Conservation (phyloP, 1,140 invertebrate species). For the Probaryconus sp. region DNA sequence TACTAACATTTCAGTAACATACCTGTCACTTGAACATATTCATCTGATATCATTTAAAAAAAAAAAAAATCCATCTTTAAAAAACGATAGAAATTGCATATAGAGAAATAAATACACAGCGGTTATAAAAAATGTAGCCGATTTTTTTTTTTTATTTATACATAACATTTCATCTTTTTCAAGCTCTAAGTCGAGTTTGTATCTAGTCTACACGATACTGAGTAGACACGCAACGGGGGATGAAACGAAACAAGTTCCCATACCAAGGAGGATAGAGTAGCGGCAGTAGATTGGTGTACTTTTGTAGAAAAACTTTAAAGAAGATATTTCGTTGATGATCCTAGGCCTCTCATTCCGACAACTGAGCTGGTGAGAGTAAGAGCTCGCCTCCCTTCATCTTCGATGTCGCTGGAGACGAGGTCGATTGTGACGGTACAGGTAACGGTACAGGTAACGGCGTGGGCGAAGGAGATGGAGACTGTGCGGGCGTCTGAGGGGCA, state of each 20-base stretch:
- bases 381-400: constrained; percentile 69
- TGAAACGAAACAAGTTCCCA: constrained; percentile 46
- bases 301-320: constrained; percentile 66
- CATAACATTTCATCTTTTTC: constrained; percentile 60
- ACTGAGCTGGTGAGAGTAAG: constrained; percentile 71
- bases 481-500: constrained; percentile 51
- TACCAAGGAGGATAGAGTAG: constrained; percentile 50
- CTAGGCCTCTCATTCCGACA: constrained; percentile 66
- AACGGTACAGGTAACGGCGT: constrained; percentile 47
- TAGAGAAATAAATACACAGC: constrained; percentile 14
- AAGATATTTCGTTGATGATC: constrained; percentile 23
- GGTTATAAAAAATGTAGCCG: constrained; percentile 66
- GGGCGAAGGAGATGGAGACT: constrained; percentile 51
- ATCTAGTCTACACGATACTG: constrained; percentile 62
- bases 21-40: too few relatives aligned
- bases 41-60: constrained; percentile 5
- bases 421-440: constrained; percentile 55
- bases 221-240: constrained; percentile 45
- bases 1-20: too few relatives aligned
- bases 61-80: background rate
- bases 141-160: constrained; percentile 71
- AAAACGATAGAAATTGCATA: background rate
- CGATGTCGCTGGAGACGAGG: constrained; percentile 52
- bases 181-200: constrained; percentile 69
- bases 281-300: constrained; percentile 72